Conservation (phyloP, 2,888 invertebrate species). For the Theretra japonica region DNA sequence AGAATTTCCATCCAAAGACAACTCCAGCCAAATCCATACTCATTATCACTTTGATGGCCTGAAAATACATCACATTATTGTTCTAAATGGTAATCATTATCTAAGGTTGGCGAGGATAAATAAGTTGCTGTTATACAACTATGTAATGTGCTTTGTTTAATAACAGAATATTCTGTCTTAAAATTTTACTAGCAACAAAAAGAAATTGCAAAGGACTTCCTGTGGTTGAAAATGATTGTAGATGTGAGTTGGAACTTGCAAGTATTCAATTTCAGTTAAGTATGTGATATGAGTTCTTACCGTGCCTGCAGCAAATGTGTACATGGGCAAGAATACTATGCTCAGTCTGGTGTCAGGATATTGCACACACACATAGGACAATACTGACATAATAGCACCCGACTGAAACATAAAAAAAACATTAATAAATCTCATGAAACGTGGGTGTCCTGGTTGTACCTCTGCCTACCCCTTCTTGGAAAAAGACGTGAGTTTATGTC, state of each 20-base stretch:
- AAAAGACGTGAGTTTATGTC: too few species aligned
- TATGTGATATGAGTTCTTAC: conserved; percentile 79
- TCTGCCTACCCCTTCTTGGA: too few species aligned
- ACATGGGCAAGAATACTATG: conserved; percentile 95
- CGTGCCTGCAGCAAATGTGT: conserved; percentile 93
- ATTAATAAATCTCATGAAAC: background rate
- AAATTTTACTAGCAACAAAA: too few species aligned
- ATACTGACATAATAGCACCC: conserved; percentile 96
- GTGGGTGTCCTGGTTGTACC: too few species aligned
- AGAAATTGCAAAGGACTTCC: too few species aligned
- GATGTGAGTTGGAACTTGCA: too few species aligned
- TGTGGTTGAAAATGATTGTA: too few species aligned
- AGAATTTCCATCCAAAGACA: conserved; percentile 93
- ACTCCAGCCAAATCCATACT: conserved; percentile 93
- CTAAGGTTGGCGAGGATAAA: too few species aligned
- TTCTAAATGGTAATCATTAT: too few species aligned
- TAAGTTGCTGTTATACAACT: too few species aligned
- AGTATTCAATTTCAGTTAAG: background rate
- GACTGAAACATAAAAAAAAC: conserved; percentile 87
- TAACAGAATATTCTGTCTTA: too few species aligned
- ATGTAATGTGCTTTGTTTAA: too few species aligned
- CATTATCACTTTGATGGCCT: conserved; percentile 95
- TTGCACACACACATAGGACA: conserved; percentile 94
- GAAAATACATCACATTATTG: conserved; percentile 49
- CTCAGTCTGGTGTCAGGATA: conserved; percentile 95